phyloP scores from a whole-genome alignment of 2,888 invertebrate species.

The Synanthedon tipuliformis region DNA sequence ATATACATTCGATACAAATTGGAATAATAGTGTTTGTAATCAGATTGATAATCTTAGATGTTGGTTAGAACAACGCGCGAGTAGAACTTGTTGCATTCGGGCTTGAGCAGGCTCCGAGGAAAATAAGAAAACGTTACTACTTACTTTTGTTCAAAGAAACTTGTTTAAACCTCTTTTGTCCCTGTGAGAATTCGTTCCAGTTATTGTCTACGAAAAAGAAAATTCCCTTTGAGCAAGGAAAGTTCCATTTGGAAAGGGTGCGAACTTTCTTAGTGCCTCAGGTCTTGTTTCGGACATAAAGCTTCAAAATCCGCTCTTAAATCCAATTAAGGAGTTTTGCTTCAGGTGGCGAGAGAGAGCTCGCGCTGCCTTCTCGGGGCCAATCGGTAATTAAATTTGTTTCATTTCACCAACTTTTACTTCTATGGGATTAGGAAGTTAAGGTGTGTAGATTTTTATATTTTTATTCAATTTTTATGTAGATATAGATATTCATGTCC shows the following conservation, averaged over 20 bases:
- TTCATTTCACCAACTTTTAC: conserved; percentile 20
- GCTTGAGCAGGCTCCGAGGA: conserved; percentile 25
- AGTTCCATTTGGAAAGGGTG: conserved; percentile 15
- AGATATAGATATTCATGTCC: too few species aligned
- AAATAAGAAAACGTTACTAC: neutral
- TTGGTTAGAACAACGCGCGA: conserved; percentile 5
- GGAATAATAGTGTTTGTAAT: neutral
- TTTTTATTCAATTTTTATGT: too few species aligned
- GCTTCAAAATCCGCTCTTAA: conserved; percentile 16
- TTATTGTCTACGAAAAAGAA: conserved; percentile 17
- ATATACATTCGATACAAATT: conserved; percentile 3
- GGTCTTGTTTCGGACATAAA: conserved; percentile 15
- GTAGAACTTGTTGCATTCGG: conserved; percentile 29
- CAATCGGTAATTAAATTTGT: conserved; percentile 23
- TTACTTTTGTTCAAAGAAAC: neutral
- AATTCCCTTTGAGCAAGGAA: conserved; percentile 9
- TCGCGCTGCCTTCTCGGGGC: conserved; percentile 10
- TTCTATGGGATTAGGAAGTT: conserved; percentile 1
- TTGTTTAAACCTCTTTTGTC: conserved; percentile 7
- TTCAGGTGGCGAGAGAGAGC: conserved; percentile 10
- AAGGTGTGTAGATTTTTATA: neutral
- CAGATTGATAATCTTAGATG: neutral
- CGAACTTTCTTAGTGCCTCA: conserved; percentile 12
- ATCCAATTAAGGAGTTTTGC: conserved; percentile 19
- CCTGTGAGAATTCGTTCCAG: conserved; percentile 10